Evolutionary conservation across 2,888 invertebrate genomes (phyloP), one percentile per base, ranked within the genome.

Genomic region (Drosophila robusta): DNA sequence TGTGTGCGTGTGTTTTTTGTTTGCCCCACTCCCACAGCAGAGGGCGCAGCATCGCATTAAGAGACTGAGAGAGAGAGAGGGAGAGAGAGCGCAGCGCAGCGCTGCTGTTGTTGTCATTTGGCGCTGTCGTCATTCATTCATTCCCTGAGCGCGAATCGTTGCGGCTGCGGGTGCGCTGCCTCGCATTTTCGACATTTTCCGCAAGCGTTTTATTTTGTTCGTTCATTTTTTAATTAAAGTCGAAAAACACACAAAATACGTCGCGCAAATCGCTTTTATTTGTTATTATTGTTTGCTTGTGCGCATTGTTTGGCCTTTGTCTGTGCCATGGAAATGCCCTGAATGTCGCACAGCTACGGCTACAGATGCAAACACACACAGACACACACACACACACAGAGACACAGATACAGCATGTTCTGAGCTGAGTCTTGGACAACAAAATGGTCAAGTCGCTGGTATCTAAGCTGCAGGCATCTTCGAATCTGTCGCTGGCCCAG

Each of bases 371-470:
- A 26, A 62, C 29, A 49, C 16, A 58, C n/a, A 54, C 32, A 49
- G 14, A 54, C 34, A 38, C 14, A 62, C 16, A 34, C 11, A 45
- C 3, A 60, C 4, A 55, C 9, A 51, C 18, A 49, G 11, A 51
- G 6, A 63, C 16, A 38, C 5, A 51, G 49, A 41, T 47, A 51
- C 46, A 68, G 73, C 68, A 72, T 73, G 68, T 47, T 63, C 58
- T 64, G 46, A 73, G 69, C 45, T 69, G 29, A 51, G 41, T 39
- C 57, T 45, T 16, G 39, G 44, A 42, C 24, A 32, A 16, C 34
- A 58, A 84, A 75, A 91, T 91, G 91, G 91, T 91, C 75, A 91
- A 91, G 68, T 91, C 89, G 57, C 80, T 91, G 64, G 91, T 91
- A 44, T 91, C 91, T 60, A 91, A 91, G 76, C 77, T 91, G 63